These are phyloP conservation scores for Philopotamus ludificatus DNA, from an alignment of 1,140 invertebrate genomes.

Conservation along the genomic window DNA sequence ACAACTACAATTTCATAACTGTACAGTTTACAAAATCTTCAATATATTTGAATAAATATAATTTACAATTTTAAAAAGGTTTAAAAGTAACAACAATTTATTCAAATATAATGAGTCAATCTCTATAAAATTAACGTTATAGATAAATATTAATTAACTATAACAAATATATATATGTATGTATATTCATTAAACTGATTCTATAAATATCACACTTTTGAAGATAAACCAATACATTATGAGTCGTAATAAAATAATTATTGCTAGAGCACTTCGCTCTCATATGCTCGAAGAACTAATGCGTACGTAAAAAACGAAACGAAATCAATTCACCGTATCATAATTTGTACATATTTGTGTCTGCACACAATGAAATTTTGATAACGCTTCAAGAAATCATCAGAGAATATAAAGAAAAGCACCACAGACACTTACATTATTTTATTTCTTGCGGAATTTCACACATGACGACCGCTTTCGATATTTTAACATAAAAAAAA, in stretches of 20 bases:
- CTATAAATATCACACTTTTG: slow-evolving; percentile 58
- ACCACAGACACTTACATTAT: too few relatives aligned
- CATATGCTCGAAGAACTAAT: too few relatives aligned
- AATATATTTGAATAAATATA: slow-evolving; percentile 34
- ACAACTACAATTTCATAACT: slow-evolving; percentile 41
- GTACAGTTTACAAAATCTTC: slow-evolving; percentile 40
- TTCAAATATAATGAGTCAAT: slow-evolving; percentile 36
- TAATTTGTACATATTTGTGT: too few relatives aligned
- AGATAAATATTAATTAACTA: slow-evolving; percentile 44
- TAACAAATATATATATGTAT: slow-evolving; percentile 56
- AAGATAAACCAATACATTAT: slow-evolving; percentile 59
- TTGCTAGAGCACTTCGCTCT: slow-evolving; percentile 54
- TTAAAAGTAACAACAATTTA: slow-evolving; percentile 17
- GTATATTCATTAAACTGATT: too few relatives aligned
- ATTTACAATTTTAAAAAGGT: slow-evolving; percentile 27
- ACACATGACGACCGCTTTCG: too few relatives aligned
- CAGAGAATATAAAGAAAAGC: too few relatives aligned
- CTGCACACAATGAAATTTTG: too few relatives aligned
- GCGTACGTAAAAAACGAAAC: too few relatives aligned
- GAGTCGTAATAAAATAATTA: slow-evolving; percentile 52
- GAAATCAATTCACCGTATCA: too few relatives aligned
- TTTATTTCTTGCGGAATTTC: too few relatives aligned
- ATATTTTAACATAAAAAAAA: too few relatives aligned
- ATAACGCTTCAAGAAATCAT: too few relatives aligned
- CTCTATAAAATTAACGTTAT: slow-evolving; percentile 40